A percentile compares a stretch with the other conserved stretches of the same genome.
Evolutionary conservation across 2,888 invertebrate species (phyloP).

Genomic region (Venusia cambrica): DNA sequence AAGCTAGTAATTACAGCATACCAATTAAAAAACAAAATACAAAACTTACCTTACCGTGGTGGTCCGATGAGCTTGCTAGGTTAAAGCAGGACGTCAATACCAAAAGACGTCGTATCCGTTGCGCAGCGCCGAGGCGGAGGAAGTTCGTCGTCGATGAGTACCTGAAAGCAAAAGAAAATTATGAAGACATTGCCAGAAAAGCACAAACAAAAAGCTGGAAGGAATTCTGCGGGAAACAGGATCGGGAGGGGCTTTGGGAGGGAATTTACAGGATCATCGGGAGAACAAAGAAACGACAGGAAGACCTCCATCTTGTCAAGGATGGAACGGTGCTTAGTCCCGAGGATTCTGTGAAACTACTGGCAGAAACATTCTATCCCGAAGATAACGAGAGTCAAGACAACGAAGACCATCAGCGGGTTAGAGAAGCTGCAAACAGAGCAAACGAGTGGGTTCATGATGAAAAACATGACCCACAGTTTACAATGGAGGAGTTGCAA

Average conservation of each 20-base stretch:
- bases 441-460: constrained; percentile 12
- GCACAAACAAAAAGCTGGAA: constrained; percentile 28
- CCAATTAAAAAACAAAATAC: constrained; percentile 4
- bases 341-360: constrained; percentile 4
- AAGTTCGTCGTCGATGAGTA: constrained; percentile 3
- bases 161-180: constrained; percentile 11
- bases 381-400: constrained; percentile 2
- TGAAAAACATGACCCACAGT: constrained; percentile 22
- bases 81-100: constrained; percentile 3
- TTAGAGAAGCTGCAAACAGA: neutral
- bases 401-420: constrained; percentile 8
- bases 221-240: constrained; percentile 18
- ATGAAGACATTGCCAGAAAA: no score
- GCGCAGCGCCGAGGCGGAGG: constrained; percentile 6
- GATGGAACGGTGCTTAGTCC: neutral
- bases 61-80: constrained; percentile 5
- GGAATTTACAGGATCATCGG: constrained; percentile 15
- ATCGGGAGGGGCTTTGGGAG: constrained; percentile 17
- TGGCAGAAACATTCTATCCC: constrained; percentile 20
- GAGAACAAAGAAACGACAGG: constrained; percentile 3
- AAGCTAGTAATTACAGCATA: constrained; percentile 7
- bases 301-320: constrained; percentile 4
- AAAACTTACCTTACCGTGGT: constrained; percentile 17
- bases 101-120: constrained; percentile 2
- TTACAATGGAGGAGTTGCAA: constrained; percentile 18